Percentiles rank a stretch among this genome's conserved stretches.
These are phyloP conservation scores for Dysdera silvatica DNA, from an alignment of 1,140 invertebrate genomes.

Conservation along the genomic window DNA sequence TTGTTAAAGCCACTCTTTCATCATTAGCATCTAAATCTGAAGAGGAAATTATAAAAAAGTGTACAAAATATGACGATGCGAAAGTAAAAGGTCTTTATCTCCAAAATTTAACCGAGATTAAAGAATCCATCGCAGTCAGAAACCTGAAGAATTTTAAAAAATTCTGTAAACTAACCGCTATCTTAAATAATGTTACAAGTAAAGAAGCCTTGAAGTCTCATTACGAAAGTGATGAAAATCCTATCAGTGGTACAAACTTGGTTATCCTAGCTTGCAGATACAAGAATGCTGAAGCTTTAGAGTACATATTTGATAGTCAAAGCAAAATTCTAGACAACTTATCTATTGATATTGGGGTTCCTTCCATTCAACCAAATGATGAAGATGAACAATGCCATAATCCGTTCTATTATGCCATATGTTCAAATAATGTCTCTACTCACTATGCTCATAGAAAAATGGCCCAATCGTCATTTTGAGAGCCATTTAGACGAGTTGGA, in stretches of 20 bases:
- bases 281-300: neutral
- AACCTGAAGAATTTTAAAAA: neutral
- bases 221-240: neutral
- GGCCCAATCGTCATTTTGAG: neutral
- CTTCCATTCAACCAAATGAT: neutral
- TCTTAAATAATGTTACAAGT: neutral
- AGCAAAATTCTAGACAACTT: neutral
- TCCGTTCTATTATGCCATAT: conserved; percentile 18
- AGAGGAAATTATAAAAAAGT: neutral
- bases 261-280: conserved; percentile 2
- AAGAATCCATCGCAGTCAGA: neutral
- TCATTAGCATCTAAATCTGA: no score
- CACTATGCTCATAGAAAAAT: conserved; percentile 2
- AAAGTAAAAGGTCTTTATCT: neutral
- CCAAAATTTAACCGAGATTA: neutral
- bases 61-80: neutral
- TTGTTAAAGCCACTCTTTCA: no score
- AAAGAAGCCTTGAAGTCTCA: neutral
- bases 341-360: neutral
- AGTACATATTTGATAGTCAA: neutral
- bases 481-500: neutral
- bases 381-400: conserved; percentile 1
- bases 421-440: neutral
- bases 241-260: neutral
- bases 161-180: neutral